Evolutionary conservation across 2,888 invertebrate genomes (phyloP).

Genomic region (Stramonita haemastoma): DNA sequence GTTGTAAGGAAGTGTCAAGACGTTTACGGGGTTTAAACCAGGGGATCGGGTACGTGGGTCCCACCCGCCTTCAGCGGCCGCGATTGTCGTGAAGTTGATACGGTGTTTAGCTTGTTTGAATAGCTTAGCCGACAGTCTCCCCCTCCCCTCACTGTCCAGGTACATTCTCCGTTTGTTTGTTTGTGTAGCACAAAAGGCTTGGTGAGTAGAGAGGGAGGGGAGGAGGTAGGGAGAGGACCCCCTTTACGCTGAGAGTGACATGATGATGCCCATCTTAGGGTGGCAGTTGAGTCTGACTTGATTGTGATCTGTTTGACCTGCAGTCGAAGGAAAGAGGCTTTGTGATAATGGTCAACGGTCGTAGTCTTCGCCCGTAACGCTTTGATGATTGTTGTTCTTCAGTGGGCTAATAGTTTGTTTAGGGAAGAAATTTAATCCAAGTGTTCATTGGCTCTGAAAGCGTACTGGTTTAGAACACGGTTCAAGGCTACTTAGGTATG

Average conservation of each 20-base stretch:
- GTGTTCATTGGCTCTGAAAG: too few species aligned
- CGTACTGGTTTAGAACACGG: too few species aligned
- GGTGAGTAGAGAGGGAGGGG: neutral
- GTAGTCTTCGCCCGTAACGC: too few species aligned
- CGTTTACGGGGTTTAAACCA: neutral
- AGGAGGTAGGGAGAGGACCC: neutral
- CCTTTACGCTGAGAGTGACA: neutral
- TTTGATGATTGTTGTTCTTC: too few species aligned
- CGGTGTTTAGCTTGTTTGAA: constrained; percentile 7
- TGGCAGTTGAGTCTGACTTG: too few species aligned
- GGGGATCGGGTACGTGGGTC: neutral
- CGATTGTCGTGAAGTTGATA: constrained; percentile 23
- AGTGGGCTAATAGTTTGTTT: too few species aligned
- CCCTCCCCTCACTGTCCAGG: neutral
- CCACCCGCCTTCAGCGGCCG: neutral
- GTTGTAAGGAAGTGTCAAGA: constrained; percentile 16
- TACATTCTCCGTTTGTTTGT: neutral
- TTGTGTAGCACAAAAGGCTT: neutral
- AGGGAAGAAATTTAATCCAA: too few species aligned
- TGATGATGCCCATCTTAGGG: neutral
- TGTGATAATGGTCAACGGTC: too few species aligned
- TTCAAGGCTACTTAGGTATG: too few species aligned
- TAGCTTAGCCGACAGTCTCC: neutral
- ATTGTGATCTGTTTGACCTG: too few species aligned
- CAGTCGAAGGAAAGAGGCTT: too few species aligned